Conservation (phyloP, 1,140 invertebrate species). For the Eriosoma lanigerum region DNA sequence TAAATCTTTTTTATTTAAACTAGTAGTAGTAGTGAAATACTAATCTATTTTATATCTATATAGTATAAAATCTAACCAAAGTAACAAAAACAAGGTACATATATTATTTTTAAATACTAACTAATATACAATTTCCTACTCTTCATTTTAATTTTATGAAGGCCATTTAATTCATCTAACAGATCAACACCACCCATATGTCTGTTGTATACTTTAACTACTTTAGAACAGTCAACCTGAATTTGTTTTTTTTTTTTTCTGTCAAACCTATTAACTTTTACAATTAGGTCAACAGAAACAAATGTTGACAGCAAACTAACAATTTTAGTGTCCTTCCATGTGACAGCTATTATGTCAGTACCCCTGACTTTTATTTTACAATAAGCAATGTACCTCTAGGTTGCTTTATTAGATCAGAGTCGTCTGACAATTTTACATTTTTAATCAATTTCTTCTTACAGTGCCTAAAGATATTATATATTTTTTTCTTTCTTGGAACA, state of each 20-base stretch:
- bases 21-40: too few relatives aligned
- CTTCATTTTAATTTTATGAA: slow-evolving; percentile 59
- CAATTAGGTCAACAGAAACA: slow-evolving; percentile 57
- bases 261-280: slow-evolving; percentile 54
- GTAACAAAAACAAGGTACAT: too few relatives aligned
- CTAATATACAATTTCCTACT: slow-evolving; percentile 59
- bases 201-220: slow-evolving; percentile 60
- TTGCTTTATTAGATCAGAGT: background rate
- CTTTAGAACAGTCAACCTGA: slow-evolving; percentile 59
- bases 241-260: slow-evolving; percentile 53
- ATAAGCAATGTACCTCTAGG: slow-evolving; percentile 2
- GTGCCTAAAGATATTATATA: background rate
- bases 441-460: background rate
- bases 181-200: slow-evolving; percentile 61
- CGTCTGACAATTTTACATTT: background rate
- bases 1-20: too few relatives aligned
- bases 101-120: too few relatives aligned
- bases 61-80: too few relatives aligned
- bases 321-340: slow-evolving; percentile 58
- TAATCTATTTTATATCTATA: too few relatives aligned
- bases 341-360: slow-evolving; percentile 16
- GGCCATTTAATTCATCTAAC: slow-evolving; percentile 58
- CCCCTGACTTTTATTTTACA: background rate
- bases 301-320: slow-evolving; percentile 59
- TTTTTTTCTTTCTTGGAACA: too few relatives aligned